Evolutionary conservation across 1,140 invertebrate genomes (phyloP).

Genomic region (Himalopsyche phryganea): DNA sequence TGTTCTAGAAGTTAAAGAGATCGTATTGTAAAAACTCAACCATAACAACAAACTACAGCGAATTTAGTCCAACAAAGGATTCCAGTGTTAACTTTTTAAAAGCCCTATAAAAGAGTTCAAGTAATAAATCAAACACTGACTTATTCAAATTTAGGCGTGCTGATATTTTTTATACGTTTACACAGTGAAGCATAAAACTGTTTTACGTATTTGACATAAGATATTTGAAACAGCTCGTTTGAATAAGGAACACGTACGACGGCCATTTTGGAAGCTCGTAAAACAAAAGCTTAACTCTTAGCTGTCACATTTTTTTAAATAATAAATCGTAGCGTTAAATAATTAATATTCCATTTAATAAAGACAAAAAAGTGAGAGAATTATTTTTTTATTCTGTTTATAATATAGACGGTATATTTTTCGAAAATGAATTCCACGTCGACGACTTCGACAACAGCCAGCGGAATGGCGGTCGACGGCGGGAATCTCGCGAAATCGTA

Average conservation of each 20-base stretch:
- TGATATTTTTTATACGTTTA: constrained; percentile 14
- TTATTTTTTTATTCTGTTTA: constrained; percentile 10
- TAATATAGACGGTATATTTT: constrained; percentile 1
- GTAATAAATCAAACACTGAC: constrained; percentile 16
- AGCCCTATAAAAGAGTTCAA: constrained; percentile 12
- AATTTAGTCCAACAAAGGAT: neutral
- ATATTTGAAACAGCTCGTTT: constrained; percentile 12
- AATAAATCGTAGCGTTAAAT: neutral
- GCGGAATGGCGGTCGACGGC: constrained; percentile 2
- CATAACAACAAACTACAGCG: constrained; percentile 6
- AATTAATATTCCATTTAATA: constrained; percentile 22
- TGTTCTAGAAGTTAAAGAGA: constrained; percentile 17
- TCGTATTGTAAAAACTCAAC: no score
- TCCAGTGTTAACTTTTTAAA: neutral
- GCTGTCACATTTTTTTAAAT: constrained; percentile 3
- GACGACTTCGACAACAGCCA: constrained; percentile 37
- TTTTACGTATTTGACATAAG: constrained; percentile 3
- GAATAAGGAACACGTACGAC: constrained; percentile 11
- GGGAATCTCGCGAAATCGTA: constrained; percentile 35
- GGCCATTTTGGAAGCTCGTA: constrained; percentile 7
- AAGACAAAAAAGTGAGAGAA: constrained; percentile 27
- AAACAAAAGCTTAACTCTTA: neutral
- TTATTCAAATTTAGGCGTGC: constrained; percentile 16
- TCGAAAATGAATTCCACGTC: constrained; percentile 26
- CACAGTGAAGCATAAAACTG: constrained; percentile 15